Percentiles rank a stretch among this genome's conserved stretches.
These are phyloP conservation scores for Apodemus speciosus DNA, from an alignment of 2,113 vertebrate species.

Conservation along the genomic window DNA sequence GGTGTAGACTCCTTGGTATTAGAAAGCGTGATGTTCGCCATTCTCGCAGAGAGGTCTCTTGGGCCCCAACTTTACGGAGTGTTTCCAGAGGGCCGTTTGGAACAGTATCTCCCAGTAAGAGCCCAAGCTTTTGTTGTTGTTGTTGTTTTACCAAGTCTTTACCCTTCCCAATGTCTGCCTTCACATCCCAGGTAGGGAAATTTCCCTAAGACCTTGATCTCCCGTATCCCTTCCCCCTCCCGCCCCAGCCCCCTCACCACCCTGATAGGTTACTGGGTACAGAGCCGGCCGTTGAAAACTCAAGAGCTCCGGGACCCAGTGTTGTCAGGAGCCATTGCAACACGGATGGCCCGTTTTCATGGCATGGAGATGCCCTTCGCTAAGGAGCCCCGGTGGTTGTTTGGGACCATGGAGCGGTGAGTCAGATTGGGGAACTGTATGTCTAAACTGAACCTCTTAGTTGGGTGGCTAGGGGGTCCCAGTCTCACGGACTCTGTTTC, in stretches of 20 bases:
- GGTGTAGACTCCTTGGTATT: conserved; percentile 94
- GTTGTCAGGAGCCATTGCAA: conserved; percentile 91
- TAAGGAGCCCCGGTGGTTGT: conserved; percentile 96
- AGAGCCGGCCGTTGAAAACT: conserved; percentile 91
- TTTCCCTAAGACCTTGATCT: conserved; percentile 45
- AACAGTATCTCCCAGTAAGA: conserved; percentile 93
- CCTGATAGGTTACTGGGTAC: conserved; percentile 76
- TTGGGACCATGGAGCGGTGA: conserved; percentile 93
- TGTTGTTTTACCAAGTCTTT: background rate
- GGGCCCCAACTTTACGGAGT: conserved; percentile 95
- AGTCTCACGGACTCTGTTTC: background rate
- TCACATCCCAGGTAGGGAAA: conserved; percentile 50
- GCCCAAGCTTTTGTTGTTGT: background rate
- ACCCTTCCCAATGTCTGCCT: background rate
- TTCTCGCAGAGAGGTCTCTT: conserved; percentile 92
- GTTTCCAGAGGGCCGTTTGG: conserved; percentile 94
- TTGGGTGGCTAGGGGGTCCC: background rate
- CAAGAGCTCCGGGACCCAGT: conserved; percentile 87
- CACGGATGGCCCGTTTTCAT: conserved; percentile 93
- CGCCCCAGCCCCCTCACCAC: conserved; percentile 70
- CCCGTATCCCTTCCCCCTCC: conserved; percentile 39
- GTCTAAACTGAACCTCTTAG: background rate
- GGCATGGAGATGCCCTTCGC: conserved; percentile 97
- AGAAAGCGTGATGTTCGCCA: conserved; percentile 97
- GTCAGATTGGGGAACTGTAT: background rate